phyloP scores from a whole-genome alignment of 2,888 invertebrate species.

The Kuschelorhynchus macadamiae region DNA sequence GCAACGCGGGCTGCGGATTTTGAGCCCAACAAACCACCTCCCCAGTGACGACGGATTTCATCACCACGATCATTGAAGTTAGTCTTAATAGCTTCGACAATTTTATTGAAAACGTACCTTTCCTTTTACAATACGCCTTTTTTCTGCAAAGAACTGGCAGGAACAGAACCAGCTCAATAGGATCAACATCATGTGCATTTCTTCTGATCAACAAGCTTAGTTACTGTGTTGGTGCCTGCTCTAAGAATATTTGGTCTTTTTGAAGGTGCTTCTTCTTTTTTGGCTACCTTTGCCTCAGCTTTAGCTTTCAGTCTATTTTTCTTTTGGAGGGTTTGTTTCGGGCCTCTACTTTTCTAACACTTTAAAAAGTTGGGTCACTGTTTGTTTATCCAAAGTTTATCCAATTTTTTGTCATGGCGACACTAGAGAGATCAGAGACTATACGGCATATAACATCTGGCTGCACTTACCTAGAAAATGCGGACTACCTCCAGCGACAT shows the following conservation, averaged over 20 bases:
- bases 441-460: too few species aligned
- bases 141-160: too few species aligned
- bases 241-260: constrained; percentile 92
- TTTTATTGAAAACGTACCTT: too few species aligned
- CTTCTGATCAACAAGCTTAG: constrained; percentile 96
- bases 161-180: too few species aligned
- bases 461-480: too few species aligned
- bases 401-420: too few species aligned
- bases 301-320: constrained; percentile 88
- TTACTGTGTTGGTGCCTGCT: constrained; percentile 92
- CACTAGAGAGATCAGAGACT: too few species aligned
- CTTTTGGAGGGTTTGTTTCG: constrained; percentile 91
- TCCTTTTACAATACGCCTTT: too few species aligned
- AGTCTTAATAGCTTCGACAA: too few species aligned
- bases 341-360: constrained; percentile 98
- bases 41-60: constrained; percentile 98
- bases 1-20: constrained; percentile 96
- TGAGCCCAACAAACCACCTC: constrained; percentile 95
- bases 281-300: constrained; percentile 90
- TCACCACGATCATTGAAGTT: too few species aligned
- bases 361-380: constrained; percentile 96
- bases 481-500: too few species aligned
- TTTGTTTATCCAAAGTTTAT: too few species aligned
- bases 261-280: constrained; percentile 88
- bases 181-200: constrained; percentile 99